These are phyloP conservation scores for Dioctria rufipes DNA, from an alignment of 2,888 invertebrate genomes.

Conservation along the genomic window DNA sequence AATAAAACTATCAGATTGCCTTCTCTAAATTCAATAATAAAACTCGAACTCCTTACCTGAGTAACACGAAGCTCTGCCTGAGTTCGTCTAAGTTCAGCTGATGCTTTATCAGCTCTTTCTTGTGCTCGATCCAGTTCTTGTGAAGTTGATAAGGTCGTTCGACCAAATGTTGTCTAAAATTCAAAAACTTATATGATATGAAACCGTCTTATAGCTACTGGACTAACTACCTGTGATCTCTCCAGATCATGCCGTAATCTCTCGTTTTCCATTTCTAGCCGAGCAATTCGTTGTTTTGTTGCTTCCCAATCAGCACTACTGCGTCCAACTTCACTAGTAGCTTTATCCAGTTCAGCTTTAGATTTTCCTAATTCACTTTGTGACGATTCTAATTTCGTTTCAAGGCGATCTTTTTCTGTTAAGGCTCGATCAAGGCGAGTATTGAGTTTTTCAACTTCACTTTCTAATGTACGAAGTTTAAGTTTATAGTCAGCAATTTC, in stretches of 20 bases:
- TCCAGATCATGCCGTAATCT: constrained; percentile 89
- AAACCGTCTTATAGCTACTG: not conserved
- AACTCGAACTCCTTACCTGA: constrained; percentile 73
- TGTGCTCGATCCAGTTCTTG: constrained; percentile 87
- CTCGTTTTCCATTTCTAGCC: constrained; percentile 92
- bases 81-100: constrained; percentile 87
- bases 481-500: constrained; percentile 96
- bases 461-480: constrained; percentile 91
- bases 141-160: constrained; percentile 85
- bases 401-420: constrained; percentile 91
- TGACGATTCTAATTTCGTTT: constrained; percentile 91
- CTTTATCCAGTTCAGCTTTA: constrained; percentile 93
- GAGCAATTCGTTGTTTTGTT: constrained; percentile 80
- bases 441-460: constrained; percentile 91
- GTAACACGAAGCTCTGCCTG: constrained; percentile 93
- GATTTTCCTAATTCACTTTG: constrained; percentile 95
- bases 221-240: constrained; percentile 76
- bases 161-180: constrained; percentile 80
- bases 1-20: constrained; percentile 36
- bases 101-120: constrained; percentile 88
- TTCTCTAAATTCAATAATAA: constrained; percentile 1
- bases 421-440: constrained; percentile 90
- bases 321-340: constrained; percentile 88
- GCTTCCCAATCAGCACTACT: constrained; percentile 83
- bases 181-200: constrained; percentile 23